phyloP scores from a whole-genome alignment of 2,888 invertebrate species.

The Drosophila rubida region DNA sequence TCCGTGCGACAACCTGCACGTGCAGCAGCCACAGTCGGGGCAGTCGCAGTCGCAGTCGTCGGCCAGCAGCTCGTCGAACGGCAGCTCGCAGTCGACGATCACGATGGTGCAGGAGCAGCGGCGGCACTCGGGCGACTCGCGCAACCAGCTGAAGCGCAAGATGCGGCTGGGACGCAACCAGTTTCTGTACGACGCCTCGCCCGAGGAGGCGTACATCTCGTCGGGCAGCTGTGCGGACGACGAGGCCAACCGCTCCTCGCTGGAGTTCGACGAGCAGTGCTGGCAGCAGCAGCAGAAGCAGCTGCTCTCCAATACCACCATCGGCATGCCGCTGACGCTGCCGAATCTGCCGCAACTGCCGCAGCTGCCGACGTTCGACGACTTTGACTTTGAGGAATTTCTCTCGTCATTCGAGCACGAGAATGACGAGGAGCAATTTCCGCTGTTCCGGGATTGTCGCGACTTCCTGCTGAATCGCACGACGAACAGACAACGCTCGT shows the following conservation, averaged over 20 bases:
- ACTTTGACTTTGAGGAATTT: slow-evolving; percentile 88
- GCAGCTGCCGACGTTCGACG: slow-evolving; percentile 86
- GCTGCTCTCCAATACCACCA: slow-evolving; percentile 81
- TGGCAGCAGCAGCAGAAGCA: slow-evolving; percentile 68
- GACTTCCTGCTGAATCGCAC: slow-evolving; percentile 84
- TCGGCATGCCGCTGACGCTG: slow-evolving; percentile 37
- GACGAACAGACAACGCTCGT: slow-evolving; percentile 81
- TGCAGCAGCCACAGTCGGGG: slow-evolving; percentile 68
- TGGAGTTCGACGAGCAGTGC: slow-evolving; percentile 76
- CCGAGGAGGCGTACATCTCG: slow-evolving; percentile 74
- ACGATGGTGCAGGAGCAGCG: slow-evolving; percentile 59
- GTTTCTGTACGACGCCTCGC: slow-evolving; percentile 84
- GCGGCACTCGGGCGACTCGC: slow-evolving; percentile 76
- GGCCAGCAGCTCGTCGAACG: slow-evolving; percentile 63
- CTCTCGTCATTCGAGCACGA: slow-evolving; percentile 89
- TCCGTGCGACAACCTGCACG: slow-evolving; percentile 89
- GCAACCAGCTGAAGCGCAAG: slow-evolving; percentile 83
- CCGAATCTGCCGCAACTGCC: slow-evolving; percentile 81
- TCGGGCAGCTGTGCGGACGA: slow-evolving; percentile 80
- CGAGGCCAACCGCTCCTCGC: slow-evolving; percentile 80
- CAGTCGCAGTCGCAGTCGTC: slow-evolving; percentile 15
- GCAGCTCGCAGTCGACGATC: slow-evolving; percentile 72
- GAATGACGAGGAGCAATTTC: slow-evolving; percentile 85
- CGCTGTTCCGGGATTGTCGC: slow-evolving; percentile 85
- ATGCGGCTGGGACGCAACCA: slow-evolving; percentile 85